Evolutionary conservation across 2,797 vertebrate species (phyloP), one percentile per base, ranked within the genome.

Genomic region (Falco cherrug): DNA sequence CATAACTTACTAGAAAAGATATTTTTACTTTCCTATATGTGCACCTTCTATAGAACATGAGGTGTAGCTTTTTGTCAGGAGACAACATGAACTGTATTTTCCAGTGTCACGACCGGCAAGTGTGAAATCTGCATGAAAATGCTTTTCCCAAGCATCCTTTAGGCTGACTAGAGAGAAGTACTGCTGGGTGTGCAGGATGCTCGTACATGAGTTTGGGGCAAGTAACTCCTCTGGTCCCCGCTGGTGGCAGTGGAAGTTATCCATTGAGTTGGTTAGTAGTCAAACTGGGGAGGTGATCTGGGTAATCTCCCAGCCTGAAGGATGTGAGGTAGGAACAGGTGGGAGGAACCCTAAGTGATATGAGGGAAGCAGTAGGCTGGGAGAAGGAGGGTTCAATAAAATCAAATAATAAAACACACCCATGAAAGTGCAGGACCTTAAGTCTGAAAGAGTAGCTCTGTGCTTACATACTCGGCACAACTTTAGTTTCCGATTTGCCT

Each of bases 301-400:
- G 84, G 87, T 71, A 87, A 13, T 64, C 39, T 59, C 91, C 50
- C 70, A 92, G 31, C 16, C 20, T 78, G 73, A 69, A 78, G 61
- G 80, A 51, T 69, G 33, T 80, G 75, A 95, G 57, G 60, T 63
- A 39, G 51, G 41, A 93, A 67, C 0, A 20, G 57, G 64, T 89
- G 75, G 81, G 89, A 92, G 69, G 91, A 95, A 39, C 53, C 33
- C 39, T 25, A 37, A 67, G n/a, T 47, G 68, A 89, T n/a, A 78
- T 0, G 25, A 83, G 57, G 50, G 61, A 81, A 87, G 59, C 60
- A 48, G 81, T 45, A 71, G 68, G 28, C 54, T 51, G 48, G 79
- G 41, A 94, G 83, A 57, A 90, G 50, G 65, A 82, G 25, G 14
- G 24, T 85, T 81, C 59, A 75, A 29, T 96, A 83, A 93, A 94